phyloP scores from a whole-genome alignment of 1,140 invertebrate species.

The Probaryconus sp. region DNA sequence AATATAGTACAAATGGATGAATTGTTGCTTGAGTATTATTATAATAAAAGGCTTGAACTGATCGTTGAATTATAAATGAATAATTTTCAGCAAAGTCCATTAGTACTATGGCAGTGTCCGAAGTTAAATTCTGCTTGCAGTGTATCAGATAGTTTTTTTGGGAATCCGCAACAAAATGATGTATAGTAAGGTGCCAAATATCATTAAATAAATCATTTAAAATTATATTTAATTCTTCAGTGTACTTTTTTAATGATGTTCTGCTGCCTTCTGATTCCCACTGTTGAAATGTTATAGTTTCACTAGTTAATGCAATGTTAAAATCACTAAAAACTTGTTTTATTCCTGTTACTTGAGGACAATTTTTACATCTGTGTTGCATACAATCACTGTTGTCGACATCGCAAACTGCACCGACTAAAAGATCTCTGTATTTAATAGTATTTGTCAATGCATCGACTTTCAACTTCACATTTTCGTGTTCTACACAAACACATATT shows the following conservation, averaged over 20 bases:
- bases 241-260: conserved; percentile 5
- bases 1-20: conserved; percentile 59
- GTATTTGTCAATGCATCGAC: conserved; percentile 13
- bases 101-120: conserved; percentile 30
- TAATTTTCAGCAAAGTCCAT: conserved; percentile 68
- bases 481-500: conserved; percentile 36
- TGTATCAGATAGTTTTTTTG: conserved; percentile 42
- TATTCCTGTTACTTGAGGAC: conserved; percentile 10
- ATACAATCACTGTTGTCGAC: conserved; percentile 16
- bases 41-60: conserved; percentile 63
- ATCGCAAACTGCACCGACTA: conserved; percentile 15
- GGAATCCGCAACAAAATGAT: conserved; percentile 20
- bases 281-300: not conserved
- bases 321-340: not conserved
- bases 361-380: conserved; percentile 17
- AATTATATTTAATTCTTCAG: not conserved
- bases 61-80: conserved; percentile 64
- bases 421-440: conserved; percentile 11
- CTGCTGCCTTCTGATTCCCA: conserved; percentile 10
- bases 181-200: conserved; percentile 6
- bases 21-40: conserved; percentile 59
- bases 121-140: conserved; percentile 31
- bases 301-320: not conserved
- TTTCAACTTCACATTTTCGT: conserved; percentile 48
- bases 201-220: conserved; percentile 15